Evolutionary conservation across 2,113 vertebrate genomes (phyloP), one percentile per base, ranked within the genome.

Genomic region (Tyto alba): DNA sequence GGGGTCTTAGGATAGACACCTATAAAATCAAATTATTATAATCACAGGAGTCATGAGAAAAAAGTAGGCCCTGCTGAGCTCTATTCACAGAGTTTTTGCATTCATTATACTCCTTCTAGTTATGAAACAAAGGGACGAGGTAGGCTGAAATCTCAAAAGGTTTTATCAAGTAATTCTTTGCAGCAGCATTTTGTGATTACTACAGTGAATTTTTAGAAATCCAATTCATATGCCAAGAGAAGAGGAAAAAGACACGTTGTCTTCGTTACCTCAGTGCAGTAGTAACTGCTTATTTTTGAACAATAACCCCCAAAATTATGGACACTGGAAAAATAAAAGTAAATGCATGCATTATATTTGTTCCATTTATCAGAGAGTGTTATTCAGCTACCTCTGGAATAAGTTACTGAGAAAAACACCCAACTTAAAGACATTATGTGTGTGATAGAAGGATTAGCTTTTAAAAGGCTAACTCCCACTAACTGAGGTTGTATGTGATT

Each of bases 1-100:
- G 60, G 86, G 93, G 87, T 96, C 95, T 97, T 82, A 94, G 95
- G 97, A 98, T 96, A 98, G 97, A 97, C 97, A 96, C 88, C 96
- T 96, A 97, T 97, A 97, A 98, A 97, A 97, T 97, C 97, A 97
- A 97, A 98, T 98, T 97, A 96, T 96, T 96, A 94, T 97, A 97
- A 97, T 97, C 95, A 53, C 82, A 95, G 92, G 96, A 97, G 91
- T 93, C 94, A 96, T 88, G 97, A 96, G 97, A 93, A 90, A 94
- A 95, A 95, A 91, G 93, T 84, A 63, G 95, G 85, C 80, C 91
- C 95, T 79, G 88, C 77, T 34, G 96, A 97, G 93, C 88, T 96
- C 92, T 96, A 78, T 94, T 97, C 95, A 94, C 85, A 14, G 94
- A 95, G 88, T 69, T 97, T 97, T 91, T 96, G 95, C 97, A 95